Percentiles rank a stretch among this genome's conserved stretches.
phyloP scores from a whole-genome alignment of 2,797 vertebrate genomes.

The Lacerta viridis region DNA sequence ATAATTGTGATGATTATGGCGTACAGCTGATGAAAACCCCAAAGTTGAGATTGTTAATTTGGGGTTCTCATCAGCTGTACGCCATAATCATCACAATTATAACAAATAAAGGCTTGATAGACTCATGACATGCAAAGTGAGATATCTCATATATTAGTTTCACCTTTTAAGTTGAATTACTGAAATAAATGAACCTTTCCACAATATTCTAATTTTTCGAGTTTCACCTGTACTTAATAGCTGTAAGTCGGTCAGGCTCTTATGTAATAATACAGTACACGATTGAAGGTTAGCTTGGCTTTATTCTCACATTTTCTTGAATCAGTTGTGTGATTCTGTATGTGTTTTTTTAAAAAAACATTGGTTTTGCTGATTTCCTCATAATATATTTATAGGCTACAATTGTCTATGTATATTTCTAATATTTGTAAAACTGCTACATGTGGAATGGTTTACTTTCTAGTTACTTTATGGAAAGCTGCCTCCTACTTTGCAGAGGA shows the following conservation, averaged over 20 bases:
- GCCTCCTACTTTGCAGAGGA: slow-evolving; percentile 33
- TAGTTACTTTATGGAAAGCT: slow-evolving; percentile 4
- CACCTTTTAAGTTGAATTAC: too few species aligned
- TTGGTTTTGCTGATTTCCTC: background rate
- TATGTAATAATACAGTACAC: background rate
- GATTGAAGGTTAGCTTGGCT: background rate
- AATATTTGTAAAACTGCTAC: slow-evolving; percentile 4
- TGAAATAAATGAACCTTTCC: too few species aligned
- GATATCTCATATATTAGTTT: too few species aligned
- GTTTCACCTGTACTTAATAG: background rate
- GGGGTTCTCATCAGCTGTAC: too few species aligned
- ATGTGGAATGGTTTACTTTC: slow-evolving; percentile 17
- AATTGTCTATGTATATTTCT: slow-evolving; percentile 20
- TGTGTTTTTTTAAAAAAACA: background rate
- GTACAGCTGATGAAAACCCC: too few species aligned
- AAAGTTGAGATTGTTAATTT: too few species aligned
- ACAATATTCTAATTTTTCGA: too few species aligned
- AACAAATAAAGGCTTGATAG: too few species aligned
- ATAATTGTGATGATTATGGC: too few species aligned
- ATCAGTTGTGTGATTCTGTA: background rate
- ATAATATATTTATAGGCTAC: background rate
- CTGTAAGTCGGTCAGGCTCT: background rate
- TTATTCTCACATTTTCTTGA: slow-evolving; percentile 1
- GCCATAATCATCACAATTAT: too few species aligned
- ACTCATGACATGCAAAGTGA: too few species aligned